These are phyloP conservation scores for Stercorarius parasiticus DNA, from an alignment of 2,113 vertebrate genomes.

Conservation along the genomic window DNA sequence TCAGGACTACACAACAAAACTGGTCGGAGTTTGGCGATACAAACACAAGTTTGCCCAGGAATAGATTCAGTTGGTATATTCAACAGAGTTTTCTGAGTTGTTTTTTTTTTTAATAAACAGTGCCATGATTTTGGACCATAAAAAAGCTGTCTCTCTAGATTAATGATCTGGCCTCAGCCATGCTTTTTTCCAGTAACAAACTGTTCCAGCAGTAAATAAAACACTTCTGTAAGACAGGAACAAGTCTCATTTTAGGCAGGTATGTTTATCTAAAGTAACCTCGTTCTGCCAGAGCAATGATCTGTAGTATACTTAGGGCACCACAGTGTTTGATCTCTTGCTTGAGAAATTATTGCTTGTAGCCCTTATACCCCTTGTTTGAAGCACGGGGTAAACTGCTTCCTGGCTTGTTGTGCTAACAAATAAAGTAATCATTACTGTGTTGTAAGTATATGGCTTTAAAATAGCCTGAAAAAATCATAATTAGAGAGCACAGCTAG, in stretches of 20 bases:
- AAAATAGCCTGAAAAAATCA: not conserved
- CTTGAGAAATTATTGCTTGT: not conserved
- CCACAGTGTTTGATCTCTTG: not conserved
- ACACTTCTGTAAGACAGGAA: not conserved
- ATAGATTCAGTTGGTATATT: not conserved
- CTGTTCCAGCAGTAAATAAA: conserved; percentile 40
- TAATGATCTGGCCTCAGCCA: not conserved
- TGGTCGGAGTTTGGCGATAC: not conserved
- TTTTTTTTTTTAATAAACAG: not conserved
- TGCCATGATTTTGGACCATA: not conserved
- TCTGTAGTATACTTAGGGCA: not conserved
- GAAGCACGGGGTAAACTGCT: not conserved
- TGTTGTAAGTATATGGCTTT: not conserved
- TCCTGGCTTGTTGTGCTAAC: not conserved
- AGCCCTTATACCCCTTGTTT: not conserved
- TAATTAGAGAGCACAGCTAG: not conserved
- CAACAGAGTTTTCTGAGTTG: not conserved
- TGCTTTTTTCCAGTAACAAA: conserved; percentile 18
- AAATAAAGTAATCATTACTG: not conserved
- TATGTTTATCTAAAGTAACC: conserved; percentile 11
- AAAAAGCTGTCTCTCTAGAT: not conserved
- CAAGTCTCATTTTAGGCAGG: not conserved
- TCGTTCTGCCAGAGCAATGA: not conserved
- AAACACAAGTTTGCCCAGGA: not conserved
- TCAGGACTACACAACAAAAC: not conserved